These are phyloP conservation scores for Eulemur mongoz DNA, from an alignment of 2,797 vertebrate genomes.

Conservation along the genomic window DNA sequence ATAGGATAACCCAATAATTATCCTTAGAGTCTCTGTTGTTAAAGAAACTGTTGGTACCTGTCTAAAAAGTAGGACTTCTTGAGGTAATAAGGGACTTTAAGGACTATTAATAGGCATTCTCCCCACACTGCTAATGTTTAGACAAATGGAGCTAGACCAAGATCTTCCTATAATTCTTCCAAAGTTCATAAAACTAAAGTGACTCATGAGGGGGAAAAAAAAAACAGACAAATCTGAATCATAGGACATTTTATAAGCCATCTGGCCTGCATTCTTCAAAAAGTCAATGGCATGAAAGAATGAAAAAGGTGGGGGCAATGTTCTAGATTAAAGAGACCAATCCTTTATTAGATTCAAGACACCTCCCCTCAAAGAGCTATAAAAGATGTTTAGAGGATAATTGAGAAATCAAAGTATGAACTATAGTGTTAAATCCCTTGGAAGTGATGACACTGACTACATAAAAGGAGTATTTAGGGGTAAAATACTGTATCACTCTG, in stretches of 20 bases:
- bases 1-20: neutral
- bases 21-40: neutral
- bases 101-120: neutral
- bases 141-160: neutral
- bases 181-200: neutral
- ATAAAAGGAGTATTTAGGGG: neutral
- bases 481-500: neutral
- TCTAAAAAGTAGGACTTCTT: neutral
- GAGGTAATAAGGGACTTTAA: neutral
- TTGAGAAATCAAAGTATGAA: neutral
- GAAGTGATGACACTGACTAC: conserved; percentile 10
- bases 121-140: neutral
- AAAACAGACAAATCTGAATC: neutral
- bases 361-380: neutral
- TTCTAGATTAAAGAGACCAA: neutral
- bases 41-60: neutral
- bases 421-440: neutral
- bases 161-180: neutral
- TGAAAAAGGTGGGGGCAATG: neutral
- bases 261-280: neutral
- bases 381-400: neutral
- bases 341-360: neutral
- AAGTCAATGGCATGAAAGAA: neutral
- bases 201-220: neutral
- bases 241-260: neutral